phyloP scores from a whole-genome alignment of 2,888 invertebrate species.

The Nymphalis polychloros region DNA sequence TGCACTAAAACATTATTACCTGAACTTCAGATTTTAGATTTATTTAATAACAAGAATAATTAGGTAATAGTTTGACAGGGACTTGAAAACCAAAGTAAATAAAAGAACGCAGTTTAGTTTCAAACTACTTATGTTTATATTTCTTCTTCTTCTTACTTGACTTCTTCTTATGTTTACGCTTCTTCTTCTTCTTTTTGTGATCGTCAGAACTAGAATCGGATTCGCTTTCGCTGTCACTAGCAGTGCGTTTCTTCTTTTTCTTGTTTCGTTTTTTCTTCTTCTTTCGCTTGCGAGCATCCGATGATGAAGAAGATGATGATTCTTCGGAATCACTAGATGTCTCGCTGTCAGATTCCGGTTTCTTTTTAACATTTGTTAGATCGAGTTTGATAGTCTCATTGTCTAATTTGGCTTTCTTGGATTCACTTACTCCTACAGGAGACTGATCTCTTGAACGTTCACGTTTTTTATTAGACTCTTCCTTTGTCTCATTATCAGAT shows the following conservation, averaged over 20 bases:
- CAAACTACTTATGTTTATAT: conserved; percentile 75
- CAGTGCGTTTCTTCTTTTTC: conserved; percentile 83
- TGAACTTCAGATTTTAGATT: conserved; percentile 29
- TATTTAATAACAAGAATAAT: conserved; percentile 26
- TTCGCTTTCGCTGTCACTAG: conserved; percentile 84
- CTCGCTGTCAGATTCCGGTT: conserved; percentile 71
- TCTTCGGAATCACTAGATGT: conserved; percentile 74
- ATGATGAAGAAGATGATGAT: conserved; percentile 76
- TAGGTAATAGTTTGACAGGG: conserved; percentile 44
- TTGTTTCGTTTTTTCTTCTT: conserved; percentile 84
- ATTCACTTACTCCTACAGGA: conserved; percentile 55
- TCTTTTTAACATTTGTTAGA: conserved; percentile 75
- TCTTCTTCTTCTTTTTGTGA: conserved; percentile 85
- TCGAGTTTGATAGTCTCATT: conserved; percentile 75
- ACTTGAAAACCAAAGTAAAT: conserved; percentile 37
- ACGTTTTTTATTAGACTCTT: conserved; percentile 68
- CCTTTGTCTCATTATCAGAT: conserved; percentile 84
- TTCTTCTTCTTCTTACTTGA: conserved; percentile 88
- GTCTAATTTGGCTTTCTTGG: conserved; percentile 65
- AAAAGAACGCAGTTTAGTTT: conserved; percentile 24
- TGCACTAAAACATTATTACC: conserved; percentile 41
- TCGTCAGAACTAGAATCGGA: conserved; percentile 86
- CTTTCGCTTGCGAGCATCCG: conserved; percentile 81
- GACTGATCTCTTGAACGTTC: conserved; percentile 54
- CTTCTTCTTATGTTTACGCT: conserved; percentile 86